Conservation (phyloP, 1,140 invertebrate species). For the Lasaia peninsularis region DNA sequence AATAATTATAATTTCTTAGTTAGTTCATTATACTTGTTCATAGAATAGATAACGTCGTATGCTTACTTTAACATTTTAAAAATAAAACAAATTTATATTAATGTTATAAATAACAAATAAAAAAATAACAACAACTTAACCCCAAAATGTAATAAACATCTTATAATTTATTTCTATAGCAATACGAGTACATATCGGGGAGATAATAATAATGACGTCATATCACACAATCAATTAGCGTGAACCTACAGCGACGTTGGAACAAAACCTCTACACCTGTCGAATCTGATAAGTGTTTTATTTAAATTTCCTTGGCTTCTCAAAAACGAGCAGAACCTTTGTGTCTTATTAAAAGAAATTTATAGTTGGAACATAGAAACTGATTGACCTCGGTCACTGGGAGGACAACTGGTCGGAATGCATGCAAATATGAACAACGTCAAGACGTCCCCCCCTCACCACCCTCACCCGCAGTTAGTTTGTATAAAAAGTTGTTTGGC, state of each 20-base stretch:
- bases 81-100: too few relatives aligned
- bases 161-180: too few relatives aligned
- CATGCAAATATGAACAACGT: conserved; percentile 50
- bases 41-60: too few relatives aligned
- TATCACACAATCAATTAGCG: conserved; percentile 21
- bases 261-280: conserved; percentile 67
- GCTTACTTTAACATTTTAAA: too few relatives aligned
- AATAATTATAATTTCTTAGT: too few relatives aligned
- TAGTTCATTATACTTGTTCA: too few relatives aligned
- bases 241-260: conserved; percentile 72
- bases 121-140: too few relatives aligned
- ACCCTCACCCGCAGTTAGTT: conserved; percentile 6
- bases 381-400: conserved; percentile 71
- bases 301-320: conserved; percentile 71
- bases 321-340: conserved; percentile 69
- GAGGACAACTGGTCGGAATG: conserved; percentile 51
- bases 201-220: neutral
- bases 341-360: conserved; percentile 78
- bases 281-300: conserved; percentile 76
- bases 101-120: too few relatives aligned
- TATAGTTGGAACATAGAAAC: conserved; percentile 67
- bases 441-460: neutral
- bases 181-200: neutral
- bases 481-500: neutral
- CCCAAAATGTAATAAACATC: too few relatives aligned